These are phyloP conservation scores for Mus spretus DNA, from an alignment of 2,797 vertebrate genomes.

Conservation along the genomic window DNA sequence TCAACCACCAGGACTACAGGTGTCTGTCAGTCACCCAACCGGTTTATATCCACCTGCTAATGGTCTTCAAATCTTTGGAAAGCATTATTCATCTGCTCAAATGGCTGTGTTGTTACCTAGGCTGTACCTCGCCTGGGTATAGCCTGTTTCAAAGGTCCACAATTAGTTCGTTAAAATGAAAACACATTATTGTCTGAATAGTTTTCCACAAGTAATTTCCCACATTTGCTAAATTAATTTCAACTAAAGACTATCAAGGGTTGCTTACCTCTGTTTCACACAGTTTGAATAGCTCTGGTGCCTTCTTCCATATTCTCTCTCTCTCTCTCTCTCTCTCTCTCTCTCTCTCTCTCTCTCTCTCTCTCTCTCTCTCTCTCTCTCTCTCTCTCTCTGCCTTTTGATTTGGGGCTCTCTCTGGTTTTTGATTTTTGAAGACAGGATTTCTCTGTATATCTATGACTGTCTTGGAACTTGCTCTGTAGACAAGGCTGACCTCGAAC, in stretches of 20 bases:
- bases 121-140: neutral
- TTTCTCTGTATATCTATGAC: neutral
- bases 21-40: neutral
- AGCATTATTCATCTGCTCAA: slow-evolving; percentile 14
- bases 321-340: neutral
- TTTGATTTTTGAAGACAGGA: neutral
- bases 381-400: too few species aligned
- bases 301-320: neutral
- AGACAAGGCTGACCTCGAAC: neutral
- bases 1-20: too few species aligned
- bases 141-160: neutral
- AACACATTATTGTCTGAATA: neutral
- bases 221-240: slow-evolving; percentile 26
- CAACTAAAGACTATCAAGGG: neutral
- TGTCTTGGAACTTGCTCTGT: neutral
- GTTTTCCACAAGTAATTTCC: slow-evolving; percentile 38
- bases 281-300: neutral
- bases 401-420: neutral
- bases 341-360: neutral
- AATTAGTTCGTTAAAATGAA: slow-evolving; percentile 50
- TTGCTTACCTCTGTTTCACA: neutral
- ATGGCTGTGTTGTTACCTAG: neutral
- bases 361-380: neutral
- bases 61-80: slow-evolving; percentile 46
- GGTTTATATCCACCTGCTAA: neutral